These are phyloP conservation scores for Phalera bucephala DNA, from an alignment of 2,888 invertebrate species.

Conservation along the genomic window DNA sequence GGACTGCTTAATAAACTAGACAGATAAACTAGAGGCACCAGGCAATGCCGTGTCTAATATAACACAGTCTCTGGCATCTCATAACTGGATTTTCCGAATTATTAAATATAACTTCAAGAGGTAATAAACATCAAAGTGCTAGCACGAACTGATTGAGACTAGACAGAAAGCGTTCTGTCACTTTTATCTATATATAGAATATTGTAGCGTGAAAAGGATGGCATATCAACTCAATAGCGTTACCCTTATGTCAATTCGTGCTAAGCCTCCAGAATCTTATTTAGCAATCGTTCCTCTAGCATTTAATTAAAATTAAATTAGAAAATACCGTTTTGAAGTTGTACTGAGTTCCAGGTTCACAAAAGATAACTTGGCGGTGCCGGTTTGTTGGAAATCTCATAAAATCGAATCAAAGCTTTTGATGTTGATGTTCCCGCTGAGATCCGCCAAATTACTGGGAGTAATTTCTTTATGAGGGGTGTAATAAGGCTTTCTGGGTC, in stretches of 20 bases:
- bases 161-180: no score
- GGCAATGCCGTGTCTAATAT: no score
- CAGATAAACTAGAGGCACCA: no score
- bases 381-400: conserved; percentile 39
- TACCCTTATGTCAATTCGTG: no score
- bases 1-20: no score
- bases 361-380: conserved; percentile 40
- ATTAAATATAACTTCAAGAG: not conserved
- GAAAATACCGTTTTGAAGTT: conserved; percentile 26
- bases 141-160: no score
- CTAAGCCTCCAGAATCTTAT: not conserved
- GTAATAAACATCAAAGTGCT: conserved; percentile 1
- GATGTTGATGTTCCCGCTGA: conserved; percentile 41
- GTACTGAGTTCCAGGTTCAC: conserved; percentile 35
- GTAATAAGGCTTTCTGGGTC: conserved; percentile 16
- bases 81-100: not conserved
- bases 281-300: not conserved
- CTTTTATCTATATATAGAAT: no score
- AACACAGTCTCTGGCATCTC: no score
- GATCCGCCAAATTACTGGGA: conserved; percentile 42
- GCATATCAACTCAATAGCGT: no score
- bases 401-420: conserved; percentile 44
- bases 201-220: no score
- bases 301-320: conserved; percentile 39
- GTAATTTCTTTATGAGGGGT: conserved; percentile 14